Conservation (phyloP, 92 coral and sea anemone genomes). For the Epizoanthus scotinus region DNA sequence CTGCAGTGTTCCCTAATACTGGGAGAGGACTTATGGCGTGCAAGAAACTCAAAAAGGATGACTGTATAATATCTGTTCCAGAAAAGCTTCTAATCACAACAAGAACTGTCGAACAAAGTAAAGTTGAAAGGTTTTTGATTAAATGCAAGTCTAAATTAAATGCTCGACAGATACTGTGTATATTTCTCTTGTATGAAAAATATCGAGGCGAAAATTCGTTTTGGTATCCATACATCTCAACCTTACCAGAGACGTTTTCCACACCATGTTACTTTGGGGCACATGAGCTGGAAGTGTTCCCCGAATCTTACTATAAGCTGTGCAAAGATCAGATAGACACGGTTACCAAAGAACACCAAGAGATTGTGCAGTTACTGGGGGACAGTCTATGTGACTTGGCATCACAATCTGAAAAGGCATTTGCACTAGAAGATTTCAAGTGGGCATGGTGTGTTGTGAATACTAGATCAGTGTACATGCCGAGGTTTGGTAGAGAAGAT, state of each 20-base stretch:
- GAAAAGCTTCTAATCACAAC: slow-evolving; percentile 66
- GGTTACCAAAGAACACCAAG: slow-evolving; percentile 47
- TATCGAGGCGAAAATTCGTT: slow-evolving; percentile 71
- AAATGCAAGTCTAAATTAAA: slow-evolving; percentile 31
- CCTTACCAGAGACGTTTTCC: slow-evolving; percentile 72
- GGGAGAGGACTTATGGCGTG: slow-evolving; percentile 88
- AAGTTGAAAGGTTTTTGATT: slow-evolving; percentile 35
- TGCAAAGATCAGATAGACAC: slow-evolving; percentile 50
- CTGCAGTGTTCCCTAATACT: slow-evolving; percentile 69
- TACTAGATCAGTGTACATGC: slow-evolving; percentile 87
- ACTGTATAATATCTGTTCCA: slow-evolving; percentile 80
- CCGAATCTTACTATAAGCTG: slow-evolving; percentile 47
- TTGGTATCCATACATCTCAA: slow-evolving; percentile 83
- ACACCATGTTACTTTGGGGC: slow-evolving; percentile 80
- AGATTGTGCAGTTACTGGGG: slow-evolving; percentile 36
- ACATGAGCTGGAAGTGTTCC: slow-evolving; percentile 55
- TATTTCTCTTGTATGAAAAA: slow-evolving; percentile 72
- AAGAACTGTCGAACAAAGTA: slow-evolving; percentile 57
- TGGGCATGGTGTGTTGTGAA: slow-evolving; percentile 99
- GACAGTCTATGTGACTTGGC: not conserved
- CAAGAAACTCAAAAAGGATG: slow-evolving; percentile 50
- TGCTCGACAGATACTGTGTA: slow-evolving; percentile 55
- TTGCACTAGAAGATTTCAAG: slow-evolving; percentile 68
- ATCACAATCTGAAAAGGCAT: slow-evolving; percentile 4
- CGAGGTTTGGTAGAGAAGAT: not conserved